Percentiles rank a stretch among this genome's conserved stretches.
phyloP scores from a whole-genome alignment of 2,113 vertebrate genomes.

The Chionodraco myersi region DNA sequence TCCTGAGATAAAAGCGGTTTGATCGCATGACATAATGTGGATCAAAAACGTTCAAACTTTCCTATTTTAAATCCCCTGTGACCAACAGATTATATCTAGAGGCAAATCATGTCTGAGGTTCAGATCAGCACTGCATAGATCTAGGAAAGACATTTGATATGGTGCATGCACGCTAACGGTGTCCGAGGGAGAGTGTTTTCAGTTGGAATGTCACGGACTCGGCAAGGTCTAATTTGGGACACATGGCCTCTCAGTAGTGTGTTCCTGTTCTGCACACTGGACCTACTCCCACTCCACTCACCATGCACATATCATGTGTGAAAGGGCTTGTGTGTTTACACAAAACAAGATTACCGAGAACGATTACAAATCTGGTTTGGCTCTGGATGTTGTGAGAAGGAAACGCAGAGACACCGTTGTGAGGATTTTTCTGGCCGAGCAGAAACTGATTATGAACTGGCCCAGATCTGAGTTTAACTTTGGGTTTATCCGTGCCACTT shows the following conservation, averaged over 20 bases:
- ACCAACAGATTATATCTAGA: constrained; percentile 3
- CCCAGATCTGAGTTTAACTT: constrained; percentile 38
- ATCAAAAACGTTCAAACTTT: background rate
- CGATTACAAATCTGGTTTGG: constrained; percentile 45
- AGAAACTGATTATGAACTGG: constrained; percentile 46
- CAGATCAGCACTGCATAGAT: constrained; percentile 8
- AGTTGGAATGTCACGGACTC: constrained; percentile 47
- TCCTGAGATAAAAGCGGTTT: background rate
- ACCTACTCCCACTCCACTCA: constrained; percentile 30
- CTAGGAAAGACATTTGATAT: constrained; percentile 14
- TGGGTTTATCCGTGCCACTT: constrained; percentile 3
- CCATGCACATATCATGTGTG: constrained; percentile 19
- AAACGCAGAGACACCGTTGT: constrained; percentile 31
- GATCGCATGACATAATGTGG: background rate
- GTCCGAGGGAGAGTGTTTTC: background rate
- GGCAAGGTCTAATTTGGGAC: constrained; percentile 66
- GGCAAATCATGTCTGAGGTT: background rate
- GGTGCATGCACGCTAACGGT: background rate
- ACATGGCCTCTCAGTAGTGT: constrained; percentile 48
- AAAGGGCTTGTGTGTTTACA: constrained; percentile 51
- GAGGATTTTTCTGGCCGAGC: constrained; percentile 27
- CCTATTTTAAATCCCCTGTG: background rate
- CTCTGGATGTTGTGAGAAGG: constrained; percentile 23
- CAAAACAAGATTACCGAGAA: constrained; percentile 63
- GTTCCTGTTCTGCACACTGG: constrained; percentile 41